Evolutionary conservation across 2,797 vertebrate genomes (phyloP).

Genomic region (Heliangelus exortis): DNA sequence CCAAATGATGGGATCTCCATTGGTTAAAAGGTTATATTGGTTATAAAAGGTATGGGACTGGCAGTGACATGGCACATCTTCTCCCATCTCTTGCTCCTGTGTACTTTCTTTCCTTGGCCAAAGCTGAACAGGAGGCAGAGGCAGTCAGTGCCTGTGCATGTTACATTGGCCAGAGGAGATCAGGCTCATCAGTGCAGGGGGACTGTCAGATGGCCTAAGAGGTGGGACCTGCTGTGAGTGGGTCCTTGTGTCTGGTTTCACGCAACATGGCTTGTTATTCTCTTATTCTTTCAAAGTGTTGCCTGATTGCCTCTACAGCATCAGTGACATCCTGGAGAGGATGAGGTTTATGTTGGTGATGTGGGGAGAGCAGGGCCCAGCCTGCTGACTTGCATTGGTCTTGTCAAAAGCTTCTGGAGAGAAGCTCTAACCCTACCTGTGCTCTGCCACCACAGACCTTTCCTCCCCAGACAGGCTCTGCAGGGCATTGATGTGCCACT

Average conservation of each 20-base stretch:
- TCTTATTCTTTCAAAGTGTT: not conserved
- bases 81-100: too few relatives aligned
- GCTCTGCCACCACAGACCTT: not conserved
- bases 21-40: too few relatives aligned
- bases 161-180: not conserved
- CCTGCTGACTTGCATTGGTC: rapidly evolving
- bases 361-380: not conserved
- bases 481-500: rapidly evolving
- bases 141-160: rapidly evolving
- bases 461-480: not conserved
- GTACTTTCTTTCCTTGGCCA: too few relatives aligned
- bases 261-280: rapidly evolving
- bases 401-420: not conserved
- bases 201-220: not conserved
- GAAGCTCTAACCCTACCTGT: not conserved
- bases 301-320: rapidly evolving
- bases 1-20: not conserved
- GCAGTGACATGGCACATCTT: too few relatives aligned
- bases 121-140: not conserved
- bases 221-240: not conserved
- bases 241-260: not conserved
- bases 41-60: too few relatives aligned
- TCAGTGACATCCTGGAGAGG: not conserved
- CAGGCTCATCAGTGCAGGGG: rapidly evolving
- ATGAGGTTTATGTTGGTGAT: rapidly evolving